These are phyloP conservation scores for Smittia aterrima DNA, from an alignment of 2,888 invertebrate species.

Conservation along the genomic window DNA sequence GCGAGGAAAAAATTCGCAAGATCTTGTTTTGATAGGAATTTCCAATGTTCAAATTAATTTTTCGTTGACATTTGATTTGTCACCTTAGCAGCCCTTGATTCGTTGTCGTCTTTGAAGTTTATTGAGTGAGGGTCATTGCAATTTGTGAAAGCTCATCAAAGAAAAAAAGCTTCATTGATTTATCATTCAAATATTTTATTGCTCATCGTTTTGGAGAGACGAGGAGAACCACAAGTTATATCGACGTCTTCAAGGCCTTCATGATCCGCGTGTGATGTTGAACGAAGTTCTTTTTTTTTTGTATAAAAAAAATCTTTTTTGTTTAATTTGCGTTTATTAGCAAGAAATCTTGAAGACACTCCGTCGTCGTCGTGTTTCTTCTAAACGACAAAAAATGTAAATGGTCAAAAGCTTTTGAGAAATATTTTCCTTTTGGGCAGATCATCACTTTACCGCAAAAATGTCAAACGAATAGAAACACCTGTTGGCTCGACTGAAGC, in stretches of 20 bases:
- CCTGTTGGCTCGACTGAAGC: not conserved
- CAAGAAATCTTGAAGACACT: constrained; percentile 25
- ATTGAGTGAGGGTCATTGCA: not conserved
- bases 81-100: no score
- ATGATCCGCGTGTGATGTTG: constrained; percentile 16
- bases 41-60: no score
- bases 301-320: not conserved
- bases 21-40: no score
- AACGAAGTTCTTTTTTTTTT: not conserved
- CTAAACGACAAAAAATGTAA: not conserved
- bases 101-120: not conserved
- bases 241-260: constrained; percentile 1
- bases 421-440: not conserved
- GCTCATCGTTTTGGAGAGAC: not conserved
- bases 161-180: not conserved
- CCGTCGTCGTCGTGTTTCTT: constrained; percentile 9
- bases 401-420: not conserved
- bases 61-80: no score
- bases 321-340: constrained; percentile 1
- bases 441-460: not conserved
- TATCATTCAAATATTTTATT: constrained; percentile 32
- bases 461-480: not conserved
- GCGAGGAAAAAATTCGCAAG: no score
- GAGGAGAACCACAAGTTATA: not conserved
- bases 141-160: not conserved